Conservation (phyloP, 2,113 vertebrate genomes). For the Mastomys coucha region DNA sequence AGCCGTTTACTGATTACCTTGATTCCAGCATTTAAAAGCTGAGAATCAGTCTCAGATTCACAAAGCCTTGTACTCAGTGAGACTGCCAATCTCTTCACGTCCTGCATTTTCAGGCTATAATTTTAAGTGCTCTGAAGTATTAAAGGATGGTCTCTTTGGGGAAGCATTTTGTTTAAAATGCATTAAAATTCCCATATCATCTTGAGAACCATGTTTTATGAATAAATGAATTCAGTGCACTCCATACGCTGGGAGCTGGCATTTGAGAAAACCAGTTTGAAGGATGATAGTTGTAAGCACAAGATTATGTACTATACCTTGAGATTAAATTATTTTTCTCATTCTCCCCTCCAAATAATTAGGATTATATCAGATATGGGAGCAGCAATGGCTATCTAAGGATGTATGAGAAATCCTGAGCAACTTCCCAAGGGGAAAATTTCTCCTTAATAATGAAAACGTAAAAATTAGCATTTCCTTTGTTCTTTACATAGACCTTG, state of each 20-base stretch:
- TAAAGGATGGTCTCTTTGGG: background rate
- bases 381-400: background rate
- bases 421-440: background rate
- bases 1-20: background rate
- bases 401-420: background rate
- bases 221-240: background rate
- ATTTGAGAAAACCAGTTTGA: slow-evolving; percentile 40
- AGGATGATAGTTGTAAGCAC: background rate
- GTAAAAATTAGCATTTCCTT: slow-evolving; percentile 24
- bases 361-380: slow-evolving; percentile 3
- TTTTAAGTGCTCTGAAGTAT: slow-evolving; percentile 18
- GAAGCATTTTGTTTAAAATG: slow-evolving; percentile 3
- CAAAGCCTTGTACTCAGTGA: background rate
- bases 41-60: background rate
- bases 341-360: slow-evolving; percentile 16
- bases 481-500: background rate
- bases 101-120: background rate
- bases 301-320: background rate
- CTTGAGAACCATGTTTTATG: slow-evolving; percentile 2
- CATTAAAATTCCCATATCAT: background rate
- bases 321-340: slow-evolving; percentile 13
- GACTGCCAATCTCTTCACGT: background rate
- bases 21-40: slow-evolving; percentile 10
- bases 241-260: background rate
- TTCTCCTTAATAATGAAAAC: slow-evolving; percentile 42